These are phyloP conservation scores for Ruditapes philippinarum DNA, from an alignment of 1,140 invertebrate genomes.

Conservation along the genomic window DNA sequence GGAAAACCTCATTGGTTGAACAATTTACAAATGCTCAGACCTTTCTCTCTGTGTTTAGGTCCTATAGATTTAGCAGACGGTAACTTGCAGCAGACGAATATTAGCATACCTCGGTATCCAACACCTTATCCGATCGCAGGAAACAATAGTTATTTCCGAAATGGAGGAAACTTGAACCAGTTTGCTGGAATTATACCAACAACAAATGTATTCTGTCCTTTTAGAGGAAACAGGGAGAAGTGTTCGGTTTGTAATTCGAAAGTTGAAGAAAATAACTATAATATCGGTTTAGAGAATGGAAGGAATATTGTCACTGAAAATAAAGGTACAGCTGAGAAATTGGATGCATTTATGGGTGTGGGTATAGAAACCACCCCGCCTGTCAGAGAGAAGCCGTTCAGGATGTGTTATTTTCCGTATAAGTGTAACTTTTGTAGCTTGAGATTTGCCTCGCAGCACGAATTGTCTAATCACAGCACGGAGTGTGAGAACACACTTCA, in stretches of 20 bases:
- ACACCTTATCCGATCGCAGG: no score
- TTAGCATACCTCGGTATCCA: no score
- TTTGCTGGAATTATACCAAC: no score
- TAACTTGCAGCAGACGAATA: no score
- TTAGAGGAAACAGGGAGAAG: neutral
- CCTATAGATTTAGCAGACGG: no score
- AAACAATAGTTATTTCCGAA: no score
- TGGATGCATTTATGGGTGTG: neutral
- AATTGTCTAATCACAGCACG: neutral
- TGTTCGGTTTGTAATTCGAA: neutral
- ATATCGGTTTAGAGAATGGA: neutral
- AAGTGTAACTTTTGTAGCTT: conserved; percentile 3
- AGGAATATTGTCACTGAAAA: neutral
- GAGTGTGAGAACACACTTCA: no score
- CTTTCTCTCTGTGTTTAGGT: no score
- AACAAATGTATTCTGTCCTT: no score
- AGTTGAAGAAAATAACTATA: neutral
- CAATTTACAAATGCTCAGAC: neutral
- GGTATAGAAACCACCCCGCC: neutral
- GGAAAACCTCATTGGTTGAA: neutral
- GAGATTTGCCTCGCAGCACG: neutral
- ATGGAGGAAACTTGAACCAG: no score
- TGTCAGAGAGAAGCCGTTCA: neutral
- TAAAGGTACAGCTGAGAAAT: neutral
- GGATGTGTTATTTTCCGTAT: neutral